phyloP scores from a whole-genome alignment of 2,797 vertebrate species.

The Scleropages formosus region DNA sequence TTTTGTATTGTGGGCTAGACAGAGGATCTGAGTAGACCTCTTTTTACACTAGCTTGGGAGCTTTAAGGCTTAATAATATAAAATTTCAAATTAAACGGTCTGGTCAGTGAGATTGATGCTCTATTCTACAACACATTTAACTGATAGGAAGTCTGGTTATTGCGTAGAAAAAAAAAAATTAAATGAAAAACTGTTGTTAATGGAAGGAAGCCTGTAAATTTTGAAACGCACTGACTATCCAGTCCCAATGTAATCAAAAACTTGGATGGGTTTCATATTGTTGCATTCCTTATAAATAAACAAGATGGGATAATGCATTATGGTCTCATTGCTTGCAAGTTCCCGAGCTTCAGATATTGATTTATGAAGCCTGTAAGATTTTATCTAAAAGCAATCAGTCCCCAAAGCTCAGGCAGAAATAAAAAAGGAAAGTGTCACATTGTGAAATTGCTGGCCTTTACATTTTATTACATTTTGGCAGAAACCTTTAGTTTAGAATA shows the following conservation, averaged over 20 bases:
- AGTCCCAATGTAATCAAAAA: slow-evolving; percentile 35
- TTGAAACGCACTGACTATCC: slow-evolving; percentile 1
- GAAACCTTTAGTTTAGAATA: background rate
- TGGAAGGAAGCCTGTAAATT: slow-evolving; percentile 30
- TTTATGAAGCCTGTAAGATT: slow-evolving; percentile 37
- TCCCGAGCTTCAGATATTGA: slow-evolving; percentile 42
- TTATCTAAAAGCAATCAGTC: slow-evolving; percentile 32
- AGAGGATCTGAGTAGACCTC: background rate
- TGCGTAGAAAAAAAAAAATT: background rate
- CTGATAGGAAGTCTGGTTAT: background rate
- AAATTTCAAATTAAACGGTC: background rate
- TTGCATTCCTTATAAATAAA: slow-evolving; percentile 42
- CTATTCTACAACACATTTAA: background rate
- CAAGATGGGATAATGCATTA: slow-evolving; percentile 32
- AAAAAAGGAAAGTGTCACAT: background rate
- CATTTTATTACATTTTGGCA: background rate
- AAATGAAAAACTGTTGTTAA: background rate
- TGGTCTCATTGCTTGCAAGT: slow-evolving; percentile 39
- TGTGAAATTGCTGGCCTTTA: background rate
- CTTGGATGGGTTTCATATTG: slow-evolving; percentile 42
- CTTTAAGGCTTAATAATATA: background rate
- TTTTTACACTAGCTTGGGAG: background rate
- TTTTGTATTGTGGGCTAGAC: background rate
- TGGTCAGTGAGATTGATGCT: slow-evolving; percentile 1
- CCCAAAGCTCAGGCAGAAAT: slow-evolving; percentile 26